Base-by-base conservation (phyloP, 2,113 vertebrate species). In the Rana temporaria region DNA sequence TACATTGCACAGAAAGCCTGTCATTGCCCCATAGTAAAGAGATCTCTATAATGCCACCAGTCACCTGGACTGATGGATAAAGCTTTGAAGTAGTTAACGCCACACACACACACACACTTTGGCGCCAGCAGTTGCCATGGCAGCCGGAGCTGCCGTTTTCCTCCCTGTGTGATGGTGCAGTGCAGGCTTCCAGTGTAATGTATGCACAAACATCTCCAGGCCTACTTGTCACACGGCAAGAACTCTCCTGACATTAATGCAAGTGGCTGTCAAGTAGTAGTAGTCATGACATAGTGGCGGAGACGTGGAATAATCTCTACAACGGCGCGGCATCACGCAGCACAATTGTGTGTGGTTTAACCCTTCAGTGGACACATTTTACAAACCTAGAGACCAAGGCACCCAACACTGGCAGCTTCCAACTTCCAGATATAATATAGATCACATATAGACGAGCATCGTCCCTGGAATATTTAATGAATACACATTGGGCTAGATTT, bases 221-320 rank as follows among this genome's bases (percentile, higher is more conserved):
- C 88, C 86, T 48, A 85, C 85, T 89, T 88, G 87, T 86, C 84
- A 84, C 80, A 88, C 87, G 89, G 6, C 8, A 89, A 91, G 90
- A 89, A 91, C 42, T 48, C 59, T 60, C 59, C 59, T 60, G 59
- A 48, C 12, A 48, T 48, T 11, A 48, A 48, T 48, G 42, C 42
- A 19, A 48, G 42, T 3, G 20, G 17, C 70, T 32, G 17, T 17
- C 22, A 22, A n/a, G 20, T 30, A 26, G 22, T 32, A 69, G 67
- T 15, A 69, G 34, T 52, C 22, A 5, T 42, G 30, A 52, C 38
- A 69, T 22, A 15, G 53, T 16, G 16, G 68, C 20, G 18, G 38
- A 42, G 67, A 68, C 12, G 42, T 48, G 42, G 42, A 48, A 48
- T 48, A 48, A 48, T 48, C 42, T 6, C 42, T 48, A 48, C 42